phyloP scores from a whole-genome alignment of 2,113 vertebrate genomes.

The Mus pahari region DNA sequence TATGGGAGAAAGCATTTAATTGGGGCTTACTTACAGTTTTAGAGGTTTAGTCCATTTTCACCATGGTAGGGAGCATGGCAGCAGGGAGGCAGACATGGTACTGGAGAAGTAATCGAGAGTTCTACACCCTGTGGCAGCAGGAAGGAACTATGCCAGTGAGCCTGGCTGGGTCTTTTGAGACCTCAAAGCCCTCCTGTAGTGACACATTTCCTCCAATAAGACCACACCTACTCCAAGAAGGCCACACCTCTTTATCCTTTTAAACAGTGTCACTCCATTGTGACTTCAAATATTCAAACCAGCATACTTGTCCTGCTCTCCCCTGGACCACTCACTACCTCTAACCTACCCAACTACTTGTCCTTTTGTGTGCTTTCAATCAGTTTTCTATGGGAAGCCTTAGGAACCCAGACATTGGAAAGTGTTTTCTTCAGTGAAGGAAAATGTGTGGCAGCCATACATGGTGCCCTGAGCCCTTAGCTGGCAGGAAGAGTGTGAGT shows the following conservation, averaged over 20 bases:
- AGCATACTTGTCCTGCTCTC: background rate
- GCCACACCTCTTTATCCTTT: background rate
- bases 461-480: background rate
- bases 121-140: background rate
- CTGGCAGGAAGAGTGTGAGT: no score
- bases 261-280: background rate
- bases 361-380: background rate
- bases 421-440: background rate
- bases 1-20: background rate
- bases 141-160: background rate
- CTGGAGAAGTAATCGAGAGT: background rate
- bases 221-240: background rate
- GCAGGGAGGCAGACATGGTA: background rate
- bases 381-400: background rate
- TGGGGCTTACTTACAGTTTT: background rate
- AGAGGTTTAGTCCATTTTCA: background rate
- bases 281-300: background rate
- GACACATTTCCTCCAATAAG: background rate
- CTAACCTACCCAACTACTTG: background rate
- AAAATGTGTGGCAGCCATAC: background rate
- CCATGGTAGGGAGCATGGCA: background rate
- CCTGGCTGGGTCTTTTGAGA: background rate
- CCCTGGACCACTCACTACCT: background rate
- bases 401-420: constrained; percentile 39
- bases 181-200: background rate